Conservation (phyloP, 1,140 invertebrate species). For the Drosophila ogumai region DNA sequence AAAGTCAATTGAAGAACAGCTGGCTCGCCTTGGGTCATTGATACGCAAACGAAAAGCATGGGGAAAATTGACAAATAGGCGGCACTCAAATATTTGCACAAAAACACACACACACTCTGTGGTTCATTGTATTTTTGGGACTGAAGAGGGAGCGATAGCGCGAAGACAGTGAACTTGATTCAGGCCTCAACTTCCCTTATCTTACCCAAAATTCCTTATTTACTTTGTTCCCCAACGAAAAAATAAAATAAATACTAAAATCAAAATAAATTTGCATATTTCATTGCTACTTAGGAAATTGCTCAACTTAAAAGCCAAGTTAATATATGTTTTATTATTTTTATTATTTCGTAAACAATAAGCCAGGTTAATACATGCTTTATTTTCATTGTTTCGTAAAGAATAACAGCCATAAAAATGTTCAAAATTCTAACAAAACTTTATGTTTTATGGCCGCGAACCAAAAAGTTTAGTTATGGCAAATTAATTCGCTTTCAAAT, state of each 20-base stretch:
- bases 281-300: constrained; percentile 1
- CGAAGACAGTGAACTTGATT: constrained; percentile 3
- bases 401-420: constrained; percentile 7
- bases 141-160: no score
- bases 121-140: constrained; percentile 4
- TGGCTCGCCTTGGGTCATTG: constrained; percentile 54
- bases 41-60: constrained; percentile 47
- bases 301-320: constrained; percentile 10
- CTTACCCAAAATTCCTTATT: constrained; percentile 16
- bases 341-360: constrained; percentile 12
- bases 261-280: constrained; percentile 22
- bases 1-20: constrained; percentile 36
- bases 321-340: not conserved
- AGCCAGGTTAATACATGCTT: not conserved
- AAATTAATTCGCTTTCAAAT: constrained; percentile 39
- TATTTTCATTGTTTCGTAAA: constrained; percentile 6
- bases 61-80: constrained; percentile 58
- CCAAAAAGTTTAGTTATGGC: constrained; percentile 30
- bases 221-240: not conserved
- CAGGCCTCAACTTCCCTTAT: constrained; percentile 14
- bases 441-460: constrained; percentile 12
- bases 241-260: not conserved
- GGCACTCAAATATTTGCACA: constrained; percentile 51
- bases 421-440: not conserved
- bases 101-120: constrained; percentile 7